Base-by-base conservation (phyloP, 2,888 invertebrate genomes). In the Troides oblongomaculatus region DNA sequence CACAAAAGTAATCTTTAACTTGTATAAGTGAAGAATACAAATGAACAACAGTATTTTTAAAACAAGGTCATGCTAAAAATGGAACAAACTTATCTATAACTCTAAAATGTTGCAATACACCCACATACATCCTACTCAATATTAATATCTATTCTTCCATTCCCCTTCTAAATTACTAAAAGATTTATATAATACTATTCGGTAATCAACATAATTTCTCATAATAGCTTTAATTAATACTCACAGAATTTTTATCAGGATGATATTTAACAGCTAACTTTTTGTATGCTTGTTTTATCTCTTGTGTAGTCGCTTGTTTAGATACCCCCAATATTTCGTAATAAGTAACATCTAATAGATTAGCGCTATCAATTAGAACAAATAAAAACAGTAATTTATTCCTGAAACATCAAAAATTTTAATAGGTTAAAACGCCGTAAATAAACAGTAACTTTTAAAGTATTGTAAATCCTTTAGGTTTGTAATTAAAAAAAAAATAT, bases 281-380 rank as follows among this genome's bases (percentile, higher is more conserved):
- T 82, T 97, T 97, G 81, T 96, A 97, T 8, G 96, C 96, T 82
- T 94, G 95, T 72, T 96, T 89, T 69, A 97, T 96, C 80, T 96
- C 96, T 75, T 94, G 93, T 63, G 93, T 92, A 69, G 94, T 93
- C 2, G 96, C 95, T 79, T 94, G 93, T 85, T 94, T 94, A 0
- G 93, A 84, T 18, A 97, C 88, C 14, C 95, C 95, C 39, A 97
- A 88, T 62, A 96, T 84, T 76, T 95, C 93, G 81, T 97, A 97
- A 83, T 84, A 89, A 23, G 81, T 83, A n/a, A 87, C 75, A 72
- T 89, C 87, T 66, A 81, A 80, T 58, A 87, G 78, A 77, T 86
- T 86, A 68, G 79, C 89, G 63, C 75, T 77, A 71, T 79, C 77
- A 39, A 86, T 71, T 53, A 86, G 71, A 39, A 84, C 62, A 62